These are phyloP conservation scores for Odontophorus gujanensis DNA, from an alignment of 2,113 vertebrate genomes.

Conservation along the genomic window DNA sequence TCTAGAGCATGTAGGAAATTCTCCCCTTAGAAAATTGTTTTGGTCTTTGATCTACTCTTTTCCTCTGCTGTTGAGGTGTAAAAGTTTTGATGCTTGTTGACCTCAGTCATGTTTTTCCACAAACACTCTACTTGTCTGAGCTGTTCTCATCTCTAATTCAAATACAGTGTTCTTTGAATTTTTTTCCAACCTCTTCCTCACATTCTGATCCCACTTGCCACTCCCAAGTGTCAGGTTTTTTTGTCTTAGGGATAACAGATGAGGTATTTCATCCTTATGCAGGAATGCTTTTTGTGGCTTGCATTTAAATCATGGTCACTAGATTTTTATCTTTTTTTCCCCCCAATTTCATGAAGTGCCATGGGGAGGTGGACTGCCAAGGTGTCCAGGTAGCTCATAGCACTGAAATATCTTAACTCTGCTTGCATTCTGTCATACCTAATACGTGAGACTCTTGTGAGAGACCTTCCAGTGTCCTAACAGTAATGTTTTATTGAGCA, in stretches of 20 bases:
- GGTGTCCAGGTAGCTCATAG: not conserved
- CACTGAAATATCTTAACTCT: not conserved
- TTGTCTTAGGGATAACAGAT: not conserved
- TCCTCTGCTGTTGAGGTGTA: rapidly evolving
- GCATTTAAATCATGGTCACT: not conserved
- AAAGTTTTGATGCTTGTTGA: not conserved
- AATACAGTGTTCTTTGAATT: rapidly evolving
- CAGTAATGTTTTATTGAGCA: not conserved
- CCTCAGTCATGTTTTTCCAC: not conserved
- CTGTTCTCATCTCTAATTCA: not conserved
- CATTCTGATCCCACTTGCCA: not conserved
- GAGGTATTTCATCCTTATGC: not conserved
- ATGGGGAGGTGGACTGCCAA: not conserved
- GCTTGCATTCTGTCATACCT: not conserved
- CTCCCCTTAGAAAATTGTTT: not conserved
- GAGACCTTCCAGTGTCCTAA: not conserved
- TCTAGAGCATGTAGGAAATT: not conserved
- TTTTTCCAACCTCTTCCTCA: not conserved
- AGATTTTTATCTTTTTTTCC: not conserved
- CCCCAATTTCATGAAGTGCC: not conserved
- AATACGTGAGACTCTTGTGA: not conserved
- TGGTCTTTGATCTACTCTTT: not conserved
- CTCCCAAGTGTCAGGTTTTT: not conserved
- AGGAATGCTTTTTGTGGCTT: not conserved
- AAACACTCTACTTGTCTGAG: not conserved